Evolutionary conservation across 2,797 vertebrate species (phyloP).

Genomic region (Sphenopsis melanotis): DNA sequence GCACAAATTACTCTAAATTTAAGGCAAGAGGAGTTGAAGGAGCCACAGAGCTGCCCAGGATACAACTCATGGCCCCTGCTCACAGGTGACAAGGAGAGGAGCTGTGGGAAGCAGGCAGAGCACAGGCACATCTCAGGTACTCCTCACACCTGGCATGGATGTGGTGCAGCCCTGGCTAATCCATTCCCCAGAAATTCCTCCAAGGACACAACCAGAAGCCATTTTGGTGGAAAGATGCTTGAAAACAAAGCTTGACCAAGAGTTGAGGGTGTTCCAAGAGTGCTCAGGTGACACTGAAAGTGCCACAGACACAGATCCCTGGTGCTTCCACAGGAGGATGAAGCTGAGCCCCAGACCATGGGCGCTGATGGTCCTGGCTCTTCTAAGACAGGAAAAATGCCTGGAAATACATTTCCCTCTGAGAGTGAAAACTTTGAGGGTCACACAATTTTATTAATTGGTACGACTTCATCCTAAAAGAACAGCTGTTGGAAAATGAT

Average conservation of each 20-base stretch:
- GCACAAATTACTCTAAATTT: neutral
- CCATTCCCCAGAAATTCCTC: neutral
- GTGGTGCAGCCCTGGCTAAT: neutral
- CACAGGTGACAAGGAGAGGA: neutral
- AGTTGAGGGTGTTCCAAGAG: accelerated
- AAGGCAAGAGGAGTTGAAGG: accelerated
- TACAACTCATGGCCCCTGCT: neutral
- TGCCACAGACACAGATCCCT: too few species aligned
- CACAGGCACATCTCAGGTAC: neutral
- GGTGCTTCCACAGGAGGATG: neutral
- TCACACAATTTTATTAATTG: too few species aligned
- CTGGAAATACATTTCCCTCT: neutral
- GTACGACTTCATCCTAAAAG: neutral
- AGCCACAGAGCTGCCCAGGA: accelerated
- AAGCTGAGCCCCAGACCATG: neutral
- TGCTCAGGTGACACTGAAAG: neutral
- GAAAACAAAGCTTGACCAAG: neutral
- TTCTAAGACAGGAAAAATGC: neutral
- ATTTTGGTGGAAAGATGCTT: neutral
- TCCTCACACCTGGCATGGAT: neutral
- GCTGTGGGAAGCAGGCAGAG: neutral
- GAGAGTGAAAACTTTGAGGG: neutral
- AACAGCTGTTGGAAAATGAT: accelerated
- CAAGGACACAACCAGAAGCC: neutral
- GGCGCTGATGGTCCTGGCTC: neutral